Conservation (phyloP, 2,888 invertebrate genomes). For the Cylindroiulus punctatus region DNA sequence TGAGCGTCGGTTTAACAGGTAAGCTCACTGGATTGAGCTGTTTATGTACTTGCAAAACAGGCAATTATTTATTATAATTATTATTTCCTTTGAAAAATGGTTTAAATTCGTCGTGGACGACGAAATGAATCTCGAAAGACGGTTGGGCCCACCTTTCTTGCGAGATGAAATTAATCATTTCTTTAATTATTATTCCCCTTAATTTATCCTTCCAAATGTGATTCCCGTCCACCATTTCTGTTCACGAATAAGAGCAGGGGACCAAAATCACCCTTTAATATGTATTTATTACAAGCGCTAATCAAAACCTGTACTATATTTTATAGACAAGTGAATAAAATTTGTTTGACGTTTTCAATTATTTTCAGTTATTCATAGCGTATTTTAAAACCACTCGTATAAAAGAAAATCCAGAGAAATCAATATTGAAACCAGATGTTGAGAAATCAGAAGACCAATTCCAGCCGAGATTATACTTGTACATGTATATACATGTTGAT, state of each 20-base stretch:
- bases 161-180: constrained; percentile 46
- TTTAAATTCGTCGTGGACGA: constrained; percentile 48
- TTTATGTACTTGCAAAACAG: constrained; percentile 26
- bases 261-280: constrained; percentile 24
- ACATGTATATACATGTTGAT: too few relatives aligned
- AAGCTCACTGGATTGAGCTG: constrained; percentile 45
- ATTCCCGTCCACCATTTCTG: background rate
- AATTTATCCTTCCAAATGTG: constrained; percentile 1
- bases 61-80: constrained; percentile 42
- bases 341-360: constrained; percentile 43
- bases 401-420: too few relatives aligned
- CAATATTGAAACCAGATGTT: too few relatives aligned
- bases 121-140: constrained; percentile 48
- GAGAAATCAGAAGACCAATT: too few relatives aligned
- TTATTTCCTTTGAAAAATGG: constrained; percentile 10
- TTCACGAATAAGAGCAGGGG: background rate
- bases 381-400: background rate
- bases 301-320: constrained; percentile 50
- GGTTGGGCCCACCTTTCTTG: constrained; percentile 51
- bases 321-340: constrained; percentile 52
- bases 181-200: constrained; percentile 40
- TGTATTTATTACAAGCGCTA: constrained; percentile 50
- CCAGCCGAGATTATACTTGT: too few relatives aligned
- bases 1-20: background rate
- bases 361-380: background rate